Percentiles rank a stretch among this genome's conserved stretches.
Evolutionary conservation across 1,140 invertebrate genomes (phyloP).

Genomic region (Calliopsis andreniformis): DNA sequence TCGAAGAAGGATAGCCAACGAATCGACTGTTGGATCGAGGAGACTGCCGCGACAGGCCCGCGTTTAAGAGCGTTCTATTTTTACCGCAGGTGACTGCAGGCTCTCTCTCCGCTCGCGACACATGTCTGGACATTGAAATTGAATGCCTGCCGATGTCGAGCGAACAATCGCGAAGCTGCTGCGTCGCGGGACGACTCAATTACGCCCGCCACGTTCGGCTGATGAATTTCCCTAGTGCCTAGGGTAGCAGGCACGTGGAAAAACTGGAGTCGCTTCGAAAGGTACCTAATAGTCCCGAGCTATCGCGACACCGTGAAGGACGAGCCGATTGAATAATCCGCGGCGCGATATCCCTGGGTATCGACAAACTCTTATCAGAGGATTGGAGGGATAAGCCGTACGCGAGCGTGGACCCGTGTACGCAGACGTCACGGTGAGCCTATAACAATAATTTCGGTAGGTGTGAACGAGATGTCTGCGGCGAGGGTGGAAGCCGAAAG

Average conservation of each 20-base stretch:
- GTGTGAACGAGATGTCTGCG: constrained; percentile 74
- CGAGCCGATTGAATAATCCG: constrained; percentile 35
- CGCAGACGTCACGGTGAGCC: constrained; percentile 72
- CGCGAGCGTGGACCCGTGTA: constrained; percentile 39
- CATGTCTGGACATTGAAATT: background rate
- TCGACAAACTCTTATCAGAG: constrained; percentile 32
- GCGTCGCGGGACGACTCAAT: too few species aligned
- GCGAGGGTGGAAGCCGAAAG: constrained; percentile 25
- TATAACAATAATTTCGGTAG: constrained; percentile 78
- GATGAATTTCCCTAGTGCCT: too few species aligned
- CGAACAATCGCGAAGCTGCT: constrained; percentile 43
- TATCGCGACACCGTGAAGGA: background rate
- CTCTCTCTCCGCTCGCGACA: background rate
- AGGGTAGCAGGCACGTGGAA: background rate
- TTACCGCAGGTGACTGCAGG: constrained; percentile 1
- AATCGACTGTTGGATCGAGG: background rate
- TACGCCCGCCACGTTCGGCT: too few species aligned
- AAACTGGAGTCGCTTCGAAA: background rate
- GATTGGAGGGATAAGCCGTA: constrained; percentile 38
- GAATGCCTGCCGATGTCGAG: background rate
- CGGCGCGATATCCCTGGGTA: background rate
- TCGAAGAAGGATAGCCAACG: background rate
- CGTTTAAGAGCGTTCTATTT: background rate
- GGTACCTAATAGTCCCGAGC: background rate
- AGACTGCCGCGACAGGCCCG: background rate